Base-by-base conservation (phyloP, 1,140 invertebrate genomes). In the Drosophila subpulchrella region DNA sequence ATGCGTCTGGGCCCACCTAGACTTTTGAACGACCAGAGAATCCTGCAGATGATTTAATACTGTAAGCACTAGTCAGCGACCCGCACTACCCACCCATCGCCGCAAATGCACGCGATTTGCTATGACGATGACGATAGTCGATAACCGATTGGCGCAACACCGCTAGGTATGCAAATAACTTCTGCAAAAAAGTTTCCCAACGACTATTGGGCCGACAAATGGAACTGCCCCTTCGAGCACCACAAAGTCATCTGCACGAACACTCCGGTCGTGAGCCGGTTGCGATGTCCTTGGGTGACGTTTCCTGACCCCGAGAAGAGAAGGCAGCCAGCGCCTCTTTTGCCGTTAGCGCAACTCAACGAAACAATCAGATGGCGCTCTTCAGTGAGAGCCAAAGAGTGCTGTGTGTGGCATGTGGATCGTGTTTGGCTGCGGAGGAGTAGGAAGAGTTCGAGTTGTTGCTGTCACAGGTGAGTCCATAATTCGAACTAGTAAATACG, bases 141-240 rank as follows among this genome's bases (percentile, higher is more conserved):
- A 36, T 44, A 59, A 77, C 20, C 46, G 50, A 65, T 75, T 57
- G 82, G 57, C 55, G 57, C 71, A 73, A 74, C 58, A 70, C 78
- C 77, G 81, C 75, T 75, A 82, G 82, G 79, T 72, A 70, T 79
- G 83, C 78, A 75, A 88, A 78, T 82, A 83, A 78, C 82, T 86
- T 68, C 83, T 83, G 75, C 83, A 89, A 75, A 89, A 83, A 86
- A 86, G 83, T 88, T 86, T 86, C 83, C 75, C 79, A 86, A 86
- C 83, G 83, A 86, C 83, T 86, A 85, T 78, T 76, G 78, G 72
- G 63, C 78, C 73, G 81, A 72, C 81, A 83, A 83, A 55, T 83
- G 81, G 81, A 83, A 81, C 81, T 83, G 81, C 81, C 81, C 51
- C 81, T 85, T 80, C 81, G 77, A 81, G 81, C 51, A 62, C 66